Conservation (phyloP, 2,888 invertebrate species). For the Steinernema carpocapsae region DNA sequence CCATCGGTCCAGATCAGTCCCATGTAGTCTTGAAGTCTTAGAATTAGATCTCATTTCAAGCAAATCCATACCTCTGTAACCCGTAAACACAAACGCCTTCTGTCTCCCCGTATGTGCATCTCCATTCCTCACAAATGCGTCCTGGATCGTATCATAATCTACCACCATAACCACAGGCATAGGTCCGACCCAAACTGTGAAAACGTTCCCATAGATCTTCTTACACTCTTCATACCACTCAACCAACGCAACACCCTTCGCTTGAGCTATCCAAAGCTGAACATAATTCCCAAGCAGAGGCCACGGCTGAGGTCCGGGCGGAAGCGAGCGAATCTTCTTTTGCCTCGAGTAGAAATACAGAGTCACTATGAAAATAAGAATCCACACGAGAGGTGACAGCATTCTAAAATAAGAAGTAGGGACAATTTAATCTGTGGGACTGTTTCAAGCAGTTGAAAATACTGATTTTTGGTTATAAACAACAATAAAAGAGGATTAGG, state of each 20-base stretch:
- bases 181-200: neutral
- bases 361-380: neutral
- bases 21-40: constrained; percentile 33
- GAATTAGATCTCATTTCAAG: neutral
- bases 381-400: neutral
- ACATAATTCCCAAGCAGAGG: neutral
- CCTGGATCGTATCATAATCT: neutral
- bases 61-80: neutral
- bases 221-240: neutral
- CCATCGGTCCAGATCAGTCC: constrained; percentile 38
- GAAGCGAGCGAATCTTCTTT: neutral
- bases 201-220: neutral
- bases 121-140: neutral
- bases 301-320: constrained; percentile 7
- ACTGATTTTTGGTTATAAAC: too few relatives aligned
- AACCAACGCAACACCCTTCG: neutral
- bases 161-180: neutral
- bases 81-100: neutral
- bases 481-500: too few relatives aligned
- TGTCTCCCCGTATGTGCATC: neutral
- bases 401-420: too few relatives aligned
- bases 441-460: too few relatives aligned
- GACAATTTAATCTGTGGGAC: too few relatives aligned
- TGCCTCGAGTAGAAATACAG: neutral
- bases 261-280: neutral